These are phyloP conservation scores for Pollenia angustigena DNA, from an alignment of 2,888 invertebrate genomes.

Conservation along the genomic window DNA sequence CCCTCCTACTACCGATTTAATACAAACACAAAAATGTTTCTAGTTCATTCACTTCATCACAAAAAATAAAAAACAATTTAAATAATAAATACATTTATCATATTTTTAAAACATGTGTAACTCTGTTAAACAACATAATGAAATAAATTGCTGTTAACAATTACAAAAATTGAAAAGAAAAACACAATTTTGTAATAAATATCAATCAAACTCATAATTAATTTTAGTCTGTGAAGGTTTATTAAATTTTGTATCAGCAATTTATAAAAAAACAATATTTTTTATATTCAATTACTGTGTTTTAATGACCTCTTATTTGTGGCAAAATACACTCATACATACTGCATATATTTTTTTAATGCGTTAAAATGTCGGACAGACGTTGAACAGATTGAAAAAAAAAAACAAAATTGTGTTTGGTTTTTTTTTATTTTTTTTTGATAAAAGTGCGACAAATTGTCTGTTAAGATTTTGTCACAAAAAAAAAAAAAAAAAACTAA, in stretches of 20 bases:
- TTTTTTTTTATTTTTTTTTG: conserved; percentile 14
- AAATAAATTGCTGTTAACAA: background rate
- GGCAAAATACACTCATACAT: background rate
- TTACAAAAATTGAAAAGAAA: background rate
- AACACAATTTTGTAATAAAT: conserved; percentile 5
- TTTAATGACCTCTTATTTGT: conserved; percentile 54
- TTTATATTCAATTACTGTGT: background rate
- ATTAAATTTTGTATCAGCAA: conserved; percentile 32
- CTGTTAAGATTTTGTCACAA: conserved; percentile 39
- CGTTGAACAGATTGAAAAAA: background rate
- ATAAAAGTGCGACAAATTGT: conserved; percentile 65
- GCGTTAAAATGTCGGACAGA: conserved; percentile 24
- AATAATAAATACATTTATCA: conserved; percentile 32
- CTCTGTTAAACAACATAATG: conserved; percentile 2
- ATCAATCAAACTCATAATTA: conserved; percentile 27
- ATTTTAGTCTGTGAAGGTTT: conserved; percentile 8
- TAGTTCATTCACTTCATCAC: conserved; percentile 44
- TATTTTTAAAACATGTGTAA: conserved; percentile 6
- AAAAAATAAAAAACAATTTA: background rate
- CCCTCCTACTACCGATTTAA: conserved; percentile 18
- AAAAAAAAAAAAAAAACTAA: background rate
- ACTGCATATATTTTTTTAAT: conserved; percentile 9
- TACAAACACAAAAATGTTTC: background rate
- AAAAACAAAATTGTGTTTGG: conserved; percentile 3
- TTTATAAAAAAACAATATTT: conserved; percentile 32